phyloP scores from a whole-genome alignment of 2,113 vertebrate genomes.

The Turdus rufiventris region DNA sequence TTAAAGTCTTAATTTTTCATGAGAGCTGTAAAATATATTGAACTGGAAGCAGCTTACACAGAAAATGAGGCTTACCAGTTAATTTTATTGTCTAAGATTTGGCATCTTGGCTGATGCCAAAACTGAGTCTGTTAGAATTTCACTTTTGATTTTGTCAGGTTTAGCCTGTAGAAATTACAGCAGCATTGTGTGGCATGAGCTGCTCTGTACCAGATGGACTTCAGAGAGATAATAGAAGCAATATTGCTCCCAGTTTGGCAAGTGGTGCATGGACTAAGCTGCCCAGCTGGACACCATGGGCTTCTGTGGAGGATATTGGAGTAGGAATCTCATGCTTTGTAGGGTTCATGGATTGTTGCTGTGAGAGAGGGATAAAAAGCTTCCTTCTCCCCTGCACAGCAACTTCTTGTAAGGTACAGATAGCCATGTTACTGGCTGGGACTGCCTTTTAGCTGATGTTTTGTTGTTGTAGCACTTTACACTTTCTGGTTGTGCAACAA shows the following conservation, averaged over 20 bases:
- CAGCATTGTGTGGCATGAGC: neutral
- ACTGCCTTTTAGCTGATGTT: neutral
- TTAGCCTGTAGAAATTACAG: neutral
- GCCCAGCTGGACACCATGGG: neutral
- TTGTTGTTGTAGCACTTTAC: neutral
- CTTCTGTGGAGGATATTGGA: neutral
- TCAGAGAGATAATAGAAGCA: neutral
- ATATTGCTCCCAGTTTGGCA: constrained; percentile 6
- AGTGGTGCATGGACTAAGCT: neutral
- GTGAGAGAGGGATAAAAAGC: neutral
- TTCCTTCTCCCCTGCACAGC: neutral
- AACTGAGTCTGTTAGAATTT: neutral
- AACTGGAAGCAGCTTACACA: neutral
- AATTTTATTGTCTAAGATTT: constrained; percentile 23
- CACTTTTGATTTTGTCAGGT: neutral
- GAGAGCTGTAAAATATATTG: constrained; percentile 6
- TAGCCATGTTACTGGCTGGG: rapidly evolving
- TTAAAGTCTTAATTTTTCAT: constrained; percentile 28
- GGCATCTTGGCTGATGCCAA: neutral
- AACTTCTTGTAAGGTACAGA: neutral
- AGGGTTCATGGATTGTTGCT: neutral
- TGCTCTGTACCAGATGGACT: constrained; percentile 27
- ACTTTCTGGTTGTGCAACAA: neutral
- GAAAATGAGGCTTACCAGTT: constrained; percentile 4
- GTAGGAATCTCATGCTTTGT: neutral